These are phyloP conservation scores for Pseudomyrmex pallidus DNA, from an alignment of 1,140 invertebrate species.

Conservation along the genomic window DNA sequence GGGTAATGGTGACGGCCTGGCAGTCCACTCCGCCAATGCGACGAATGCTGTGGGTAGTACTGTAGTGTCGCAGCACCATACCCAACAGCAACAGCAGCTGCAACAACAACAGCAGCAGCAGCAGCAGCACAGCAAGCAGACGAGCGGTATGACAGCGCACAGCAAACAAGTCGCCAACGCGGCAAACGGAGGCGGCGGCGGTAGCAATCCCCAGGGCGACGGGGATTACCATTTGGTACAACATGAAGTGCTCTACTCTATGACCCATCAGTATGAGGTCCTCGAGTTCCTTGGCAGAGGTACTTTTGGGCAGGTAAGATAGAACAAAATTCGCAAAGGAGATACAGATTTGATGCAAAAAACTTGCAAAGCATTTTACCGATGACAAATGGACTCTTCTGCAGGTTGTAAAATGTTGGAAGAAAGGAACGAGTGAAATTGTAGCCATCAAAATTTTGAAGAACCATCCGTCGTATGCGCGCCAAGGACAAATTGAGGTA, in stretches of 20 bases:
- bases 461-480: slow-evolving; percentile 99
- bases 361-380: background rate
- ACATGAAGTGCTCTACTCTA: slow-evolving; percentile 98
- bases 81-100: slow-evolving; percentile 76
- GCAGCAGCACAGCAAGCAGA: slow-evolving; percentile 77
- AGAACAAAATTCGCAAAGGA: too few relatives aligned
- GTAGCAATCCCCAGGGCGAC: slow-evolving; percentile 92
- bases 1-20: slow-evolving; percentile 87
- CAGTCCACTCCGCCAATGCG: slow-evolving; percentile 81
- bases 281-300: slow-evolving; percentile 99
- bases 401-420: slow-evolving; percentile 99
- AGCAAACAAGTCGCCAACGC: slow-evolving; percentile 87
- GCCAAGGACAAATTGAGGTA: slow-evolving; percentile 99
- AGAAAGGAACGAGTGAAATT: slow-evolving; percentile 99
- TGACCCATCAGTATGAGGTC: slow-evolving; percentile 97
- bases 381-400: slow-evolving; percentile 28
- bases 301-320: slow-evolving; percentile 96
- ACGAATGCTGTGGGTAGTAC: slow-evolving; percentile 80
- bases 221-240: slow-evolving; percentile 99
- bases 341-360: background rate
- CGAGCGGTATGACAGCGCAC: slow-evolving; percentile 90
- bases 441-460: slow-evolving; percentile 99
- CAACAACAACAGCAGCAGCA: slow-evolving; percentile 79
- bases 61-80: slow-evolving; percentile 79
- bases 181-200: slow-evolving; percentile 85